These are phyloP conservation scores for Bimastos eiseni DNA, from an alignment of 2,888 invertebrate genomes.

Conservation along the genomic window DNA sequence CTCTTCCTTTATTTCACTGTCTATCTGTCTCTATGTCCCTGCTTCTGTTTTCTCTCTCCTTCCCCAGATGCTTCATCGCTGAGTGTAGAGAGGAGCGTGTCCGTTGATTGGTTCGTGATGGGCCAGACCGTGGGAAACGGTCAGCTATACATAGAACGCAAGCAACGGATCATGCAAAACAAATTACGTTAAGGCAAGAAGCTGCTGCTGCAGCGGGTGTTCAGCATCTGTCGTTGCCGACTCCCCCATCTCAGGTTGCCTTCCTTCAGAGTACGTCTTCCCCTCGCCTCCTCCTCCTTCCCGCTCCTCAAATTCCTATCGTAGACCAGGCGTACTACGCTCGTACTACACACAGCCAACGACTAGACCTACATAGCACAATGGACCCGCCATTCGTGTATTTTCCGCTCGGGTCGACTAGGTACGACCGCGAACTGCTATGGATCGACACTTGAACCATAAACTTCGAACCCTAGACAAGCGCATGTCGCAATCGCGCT, in stretches of 20 bases:
- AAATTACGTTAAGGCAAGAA: neutral
- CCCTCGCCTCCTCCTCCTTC: neutral
- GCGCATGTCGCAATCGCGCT: too few species aligned
- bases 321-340: neutral
- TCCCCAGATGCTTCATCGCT: neutral
- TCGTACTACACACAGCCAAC: neutral
- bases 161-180: neutral
- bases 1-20: too few species aligned
- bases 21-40: too few species aligned
- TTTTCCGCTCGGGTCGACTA: neutral
- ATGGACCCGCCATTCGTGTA: neutral
- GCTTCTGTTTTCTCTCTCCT: neutral
- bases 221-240: neutral
- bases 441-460: neutral
- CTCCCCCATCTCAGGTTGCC: neutral
- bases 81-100: neutral
- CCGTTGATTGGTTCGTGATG: neutral
- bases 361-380: neutral
- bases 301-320: neutral
- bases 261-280: neutral
- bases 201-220: too few species aligned
- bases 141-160: neutral
- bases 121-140: slow-evolving; percentile 20
- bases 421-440: neutral
- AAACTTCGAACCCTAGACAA: too few species aligned